Conservation (phyloP, 2,113 vertebrate genomes). For the Hypanus sabinus region DNA sequence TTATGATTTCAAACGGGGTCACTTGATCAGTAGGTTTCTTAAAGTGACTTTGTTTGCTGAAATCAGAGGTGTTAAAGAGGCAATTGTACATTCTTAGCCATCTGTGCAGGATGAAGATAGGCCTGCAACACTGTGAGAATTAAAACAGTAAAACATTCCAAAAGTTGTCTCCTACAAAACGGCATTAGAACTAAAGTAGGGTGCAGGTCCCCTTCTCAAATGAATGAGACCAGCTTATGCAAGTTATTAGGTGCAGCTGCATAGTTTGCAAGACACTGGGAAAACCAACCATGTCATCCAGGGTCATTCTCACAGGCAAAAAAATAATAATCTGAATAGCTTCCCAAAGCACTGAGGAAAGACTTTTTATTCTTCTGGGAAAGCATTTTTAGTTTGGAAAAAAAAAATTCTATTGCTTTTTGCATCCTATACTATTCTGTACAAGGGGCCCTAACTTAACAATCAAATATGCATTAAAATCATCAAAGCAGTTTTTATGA, state of each 20-base stretch:
- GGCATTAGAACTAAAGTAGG: not conserved
- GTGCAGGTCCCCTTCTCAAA: not conserved
- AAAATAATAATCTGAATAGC: conserved; percentile 20
- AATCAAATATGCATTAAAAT: not conserved
- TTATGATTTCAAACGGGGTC: conserved; percentile 45
- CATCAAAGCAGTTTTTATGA: not conserved
- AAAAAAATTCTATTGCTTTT: not conserved
- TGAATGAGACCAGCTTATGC: not conserved
- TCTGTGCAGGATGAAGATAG: not conserved
- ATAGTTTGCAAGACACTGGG: not conserved
- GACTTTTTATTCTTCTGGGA: not conserved
- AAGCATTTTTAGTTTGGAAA: not conserved
- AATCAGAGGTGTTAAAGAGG: not conserved
- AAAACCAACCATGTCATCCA: not conserved
- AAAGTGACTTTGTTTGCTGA: not conserved
- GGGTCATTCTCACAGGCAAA: conserved; percentile 29
- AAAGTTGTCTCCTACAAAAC: not conserved
- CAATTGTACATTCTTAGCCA: not conserved
- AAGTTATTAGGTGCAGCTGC: conserved; percentile 4
- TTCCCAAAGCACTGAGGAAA: not conserved
- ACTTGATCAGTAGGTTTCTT: conserved; percentile 5
- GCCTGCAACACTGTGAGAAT: not conserved
- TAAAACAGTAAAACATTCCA: not conserved
- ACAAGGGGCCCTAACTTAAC: not conserved
- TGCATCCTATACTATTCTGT: not conserved